These are phyloP conservation scores for Popillia japonica DNA, from an alignment of 1,140 invertebrate genomes.

Conservation along the genomic window DNA sequence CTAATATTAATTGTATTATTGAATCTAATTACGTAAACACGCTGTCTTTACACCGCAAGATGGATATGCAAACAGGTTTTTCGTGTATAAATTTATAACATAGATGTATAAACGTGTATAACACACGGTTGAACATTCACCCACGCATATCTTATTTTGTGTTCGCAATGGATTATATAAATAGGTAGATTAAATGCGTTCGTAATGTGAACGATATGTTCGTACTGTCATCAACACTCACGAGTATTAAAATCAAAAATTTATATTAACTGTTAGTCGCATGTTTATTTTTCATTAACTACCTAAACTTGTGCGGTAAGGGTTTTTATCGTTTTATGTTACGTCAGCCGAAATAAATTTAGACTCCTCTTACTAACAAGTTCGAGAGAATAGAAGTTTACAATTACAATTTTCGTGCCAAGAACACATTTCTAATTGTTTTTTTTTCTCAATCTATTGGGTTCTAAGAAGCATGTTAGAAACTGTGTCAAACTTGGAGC, in stretches of 20 bases:
- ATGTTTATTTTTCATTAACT: not conserved
- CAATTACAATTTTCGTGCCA: not conserved
- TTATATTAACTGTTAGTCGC: not conserved
- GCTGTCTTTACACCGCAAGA: not conserved
- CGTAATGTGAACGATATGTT: not conserved
- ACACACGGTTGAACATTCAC: not conserved
- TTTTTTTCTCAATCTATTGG: not conserved
- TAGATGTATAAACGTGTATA: not conserved
- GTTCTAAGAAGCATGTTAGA: not conserved
- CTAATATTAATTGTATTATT: not conserved
- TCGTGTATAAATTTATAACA: not conserved
- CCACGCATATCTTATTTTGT: not conserved
- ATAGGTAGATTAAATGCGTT: not conserved
- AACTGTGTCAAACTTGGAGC: not conserved
- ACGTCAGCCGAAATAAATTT: not conserved
- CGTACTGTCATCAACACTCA: not conserved
- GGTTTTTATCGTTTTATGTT: not conserved
- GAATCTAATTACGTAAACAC: conserved; percentile 4
- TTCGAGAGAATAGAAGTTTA: not conserved
- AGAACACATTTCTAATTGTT: not conserved
- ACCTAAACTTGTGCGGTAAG: not conserved
- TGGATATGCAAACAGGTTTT: not conserved
- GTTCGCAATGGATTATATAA: conserved; percentile 1
- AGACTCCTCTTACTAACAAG: not conserved
- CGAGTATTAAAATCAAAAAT: not conserved